Evolutionary conservation across 2,888 invertebrate species (phyloP).

Genomic region (Electrophaes corylata): DNA sequence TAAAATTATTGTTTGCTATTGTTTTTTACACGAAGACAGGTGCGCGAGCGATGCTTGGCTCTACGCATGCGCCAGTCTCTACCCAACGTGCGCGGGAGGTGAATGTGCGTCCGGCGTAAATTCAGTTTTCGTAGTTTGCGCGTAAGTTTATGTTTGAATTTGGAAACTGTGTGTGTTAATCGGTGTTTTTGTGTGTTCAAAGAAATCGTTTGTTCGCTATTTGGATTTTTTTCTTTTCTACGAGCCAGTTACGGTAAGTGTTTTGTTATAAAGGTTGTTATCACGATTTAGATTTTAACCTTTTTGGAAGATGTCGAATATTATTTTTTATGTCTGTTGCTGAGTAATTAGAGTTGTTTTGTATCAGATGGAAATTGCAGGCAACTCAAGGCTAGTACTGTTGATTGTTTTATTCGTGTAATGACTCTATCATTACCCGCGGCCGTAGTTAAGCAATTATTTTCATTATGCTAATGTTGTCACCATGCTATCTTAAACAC

Average conservation of each 20-base stretch:
- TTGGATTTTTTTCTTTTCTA: slow-evolving; percentile 47
- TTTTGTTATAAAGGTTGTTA: slow-evolving; percentile 33
- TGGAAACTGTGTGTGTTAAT: slow-evolving; percentile 31
- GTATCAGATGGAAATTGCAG: slow-evolving; percentile 8
- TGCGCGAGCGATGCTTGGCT: slow-evolving; percentile 52
- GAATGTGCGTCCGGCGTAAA: slow-evolving; percentile 49
- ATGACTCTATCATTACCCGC: slow-evolving; percentile 45
- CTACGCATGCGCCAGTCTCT: slow-evolving; percentile 64
- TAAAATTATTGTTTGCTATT: slow-evolving; percentile 72
- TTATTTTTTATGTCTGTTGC: slow-evolving; percentile 6
- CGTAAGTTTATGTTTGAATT: slow-evolving; percentile 42
- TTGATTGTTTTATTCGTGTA: slow-evolving; percentile 41
- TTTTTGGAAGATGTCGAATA: slow-evolving; percentile 18
- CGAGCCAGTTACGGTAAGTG: slow-evolving; percentile 63
- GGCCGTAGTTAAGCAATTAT: slow-evolving; percentile 41
- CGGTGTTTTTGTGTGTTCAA: slow-evolving; percentile 31
- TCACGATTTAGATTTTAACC: slow-evolving; percentile 24
- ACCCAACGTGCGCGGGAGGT: slow-evolving; percentile 64
- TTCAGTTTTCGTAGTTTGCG: slow-evolving; percentile 6
- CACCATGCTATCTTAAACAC: slow-evolving; percentile 30
- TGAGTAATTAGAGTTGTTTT: slow-evolving; percentile 16
- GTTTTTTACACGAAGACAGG: slow-evolving; percentile 70
- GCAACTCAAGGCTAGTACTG: slow-evolving; percentile 14
- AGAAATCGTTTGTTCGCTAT: slow-evolving; percentile 20
- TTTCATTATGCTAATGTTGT: slow-evolving; percentile 45